Conservation (phyloP, 2,888 invertebrate genomes). For the Nomada ruficornis region DNA sequence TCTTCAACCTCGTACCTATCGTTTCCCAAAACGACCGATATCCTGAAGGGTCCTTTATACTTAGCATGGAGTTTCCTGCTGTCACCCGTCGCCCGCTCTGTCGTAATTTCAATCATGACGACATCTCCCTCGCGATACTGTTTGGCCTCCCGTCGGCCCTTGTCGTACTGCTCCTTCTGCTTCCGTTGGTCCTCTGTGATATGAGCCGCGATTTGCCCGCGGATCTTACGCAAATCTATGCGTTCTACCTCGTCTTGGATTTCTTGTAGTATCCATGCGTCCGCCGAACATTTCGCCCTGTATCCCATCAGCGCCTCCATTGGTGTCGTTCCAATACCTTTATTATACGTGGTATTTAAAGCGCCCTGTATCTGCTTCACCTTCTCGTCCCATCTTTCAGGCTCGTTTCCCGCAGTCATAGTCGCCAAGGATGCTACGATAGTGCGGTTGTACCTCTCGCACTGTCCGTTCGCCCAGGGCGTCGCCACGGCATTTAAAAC, state of each 20-base stretch:
- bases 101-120: not conserved
- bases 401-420: not conserved
- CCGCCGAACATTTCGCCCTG: not conserved
- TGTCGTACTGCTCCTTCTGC: slow-evolving; percentile 3
- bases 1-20: slow-evolving; percentile 15
- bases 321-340: not conserved
- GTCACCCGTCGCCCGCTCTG: not conserved
- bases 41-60: slow-evolving; percentile 4
- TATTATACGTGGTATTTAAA: not conserved
- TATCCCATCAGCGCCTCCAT: not conserved
- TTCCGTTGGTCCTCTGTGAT: slow-evolving; percentile 6
- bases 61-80: not conserved
- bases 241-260: not conserved
- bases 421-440: not conserved
- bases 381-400: not conserved
- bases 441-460: not conserved
- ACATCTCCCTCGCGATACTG: not conserved
- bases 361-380: not conserved
- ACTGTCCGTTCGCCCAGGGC: not conserved
- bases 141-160: not conserved
- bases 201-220: not conserved
- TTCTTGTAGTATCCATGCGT: not conserved
- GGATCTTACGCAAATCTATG: not conserved
- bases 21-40: not conserved
- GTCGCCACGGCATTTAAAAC: not conserved